These are phyloP conservation scores for Chymomyza caudatula DNA, from an alignment of 2,888 invertebrate species.

Conservation along the genomic window DNA sequence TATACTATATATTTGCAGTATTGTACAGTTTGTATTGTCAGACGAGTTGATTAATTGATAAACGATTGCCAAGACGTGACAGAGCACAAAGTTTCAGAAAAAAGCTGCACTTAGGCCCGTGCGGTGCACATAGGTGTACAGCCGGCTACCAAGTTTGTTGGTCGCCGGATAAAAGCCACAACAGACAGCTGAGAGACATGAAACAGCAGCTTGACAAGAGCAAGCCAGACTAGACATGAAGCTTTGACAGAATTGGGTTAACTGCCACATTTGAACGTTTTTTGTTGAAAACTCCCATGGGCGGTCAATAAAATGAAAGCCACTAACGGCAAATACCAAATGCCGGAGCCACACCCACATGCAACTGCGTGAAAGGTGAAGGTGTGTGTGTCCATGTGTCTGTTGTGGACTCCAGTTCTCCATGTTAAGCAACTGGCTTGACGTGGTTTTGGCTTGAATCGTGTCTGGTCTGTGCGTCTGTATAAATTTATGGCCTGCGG, in stretches of 20 bases:
- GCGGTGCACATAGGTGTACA: neutral
- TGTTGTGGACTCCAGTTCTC: neutral
- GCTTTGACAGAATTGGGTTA: neutral
- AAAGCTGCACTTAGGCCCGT: neutral
- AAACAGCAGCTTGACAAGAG: too few species aligned
- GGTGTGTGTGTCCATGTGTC: neutral
- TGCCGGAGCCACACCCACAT: slow-evolving; percentile 35
- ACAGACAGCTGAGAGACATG: too few species aligned
- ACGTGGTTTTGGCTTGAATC: neutral
- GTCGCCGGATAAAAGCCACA: too few species aligned
- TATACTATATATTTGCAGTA: neutral
- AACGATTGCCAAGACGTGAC: neutral
- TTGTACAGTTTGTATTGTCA: neutral
- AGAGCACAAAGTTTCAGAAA: neutral
- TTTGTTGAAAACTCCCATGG: neutral
- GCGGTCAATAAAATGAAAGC: neutral
- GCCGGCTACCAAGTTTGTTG: neutral
- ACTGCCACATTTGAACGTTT: neutral
- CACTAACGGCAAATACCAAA: neutral
- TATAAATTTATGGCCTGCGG: slow-evolving; percentile 30
- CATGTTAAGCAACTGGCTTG: neutral
- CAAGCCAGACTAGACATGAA: neutral
- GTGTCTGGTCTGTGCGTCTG: neutral
- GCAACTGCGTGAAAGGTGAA: neutral
- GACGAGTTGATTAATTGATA: neutral